Evolutionary conservation across 2,888 invertebrate genomes (phyloP).

Genomic region (Netelia melanura): DNA sequence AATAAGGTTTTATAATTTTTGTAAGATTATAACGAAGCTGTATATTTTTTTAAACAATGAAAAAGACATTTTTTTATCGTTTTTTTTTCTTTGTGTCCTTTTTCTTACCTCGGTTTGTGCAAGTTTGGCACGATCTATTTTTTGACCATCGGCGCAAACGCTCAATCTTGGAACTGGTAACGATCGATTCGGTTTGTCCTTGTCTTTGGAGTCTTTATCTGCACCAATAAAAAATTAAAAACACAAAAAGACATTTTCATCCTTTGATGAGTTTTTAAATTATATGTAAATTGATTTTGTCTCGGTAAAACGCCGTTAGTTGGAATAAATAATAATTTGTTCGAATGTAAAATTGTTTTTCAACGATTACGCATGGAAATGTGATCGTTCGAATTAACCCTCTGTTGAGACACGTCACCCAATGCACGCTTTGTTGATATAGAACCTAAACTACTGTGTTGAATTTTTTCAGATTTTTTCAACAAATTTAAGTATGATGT

Average conservation of each 20-base stretch:
- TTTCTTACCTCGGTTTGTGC: slow-evolving; percentile 93
- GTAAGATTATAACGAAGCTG: not conserved
- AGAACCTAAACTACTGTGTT: no score
- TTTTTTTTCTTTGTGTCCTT: not conserved
- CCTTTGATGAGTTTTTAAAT: no score
- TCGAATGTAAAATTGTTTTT: no score
- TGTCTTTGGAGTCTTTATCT: slow-evolving; percentile 94
- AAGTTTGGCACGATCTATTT: slow-evolving; percentile 95
- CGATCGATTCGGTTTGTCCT: slow-evolving; percentile 88
- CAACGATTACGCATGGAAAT: not conserved
- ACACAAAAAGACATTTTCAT: no score
- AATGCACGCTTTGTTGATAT: no score
- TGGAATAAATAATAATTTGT: no score
- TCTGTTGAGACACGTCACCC: no score
- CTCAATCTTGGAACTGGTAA: slow-evolving; percentile 94
- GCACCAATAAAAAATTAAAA: slow-evolving; percentile 70
- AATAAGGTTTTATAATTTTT: not conserved
- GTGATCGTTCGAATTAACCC: not conserved
- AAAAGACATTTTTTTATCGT: not conserved
- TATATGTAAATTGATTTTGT: no score
- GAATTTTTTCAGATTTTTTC: no score
- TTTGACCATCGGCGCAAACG: slow-evolving; percentile 97
- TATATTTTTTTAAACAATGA: not conserved
- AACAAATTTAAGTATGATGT: no score
- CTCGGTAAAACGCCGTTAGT: no score